These are phyloP conservation scores for Zaprionus camerounensis DNA, from an alignment of 1,140 invertebrate genomes.

Conservation along the genomic window DNA sequence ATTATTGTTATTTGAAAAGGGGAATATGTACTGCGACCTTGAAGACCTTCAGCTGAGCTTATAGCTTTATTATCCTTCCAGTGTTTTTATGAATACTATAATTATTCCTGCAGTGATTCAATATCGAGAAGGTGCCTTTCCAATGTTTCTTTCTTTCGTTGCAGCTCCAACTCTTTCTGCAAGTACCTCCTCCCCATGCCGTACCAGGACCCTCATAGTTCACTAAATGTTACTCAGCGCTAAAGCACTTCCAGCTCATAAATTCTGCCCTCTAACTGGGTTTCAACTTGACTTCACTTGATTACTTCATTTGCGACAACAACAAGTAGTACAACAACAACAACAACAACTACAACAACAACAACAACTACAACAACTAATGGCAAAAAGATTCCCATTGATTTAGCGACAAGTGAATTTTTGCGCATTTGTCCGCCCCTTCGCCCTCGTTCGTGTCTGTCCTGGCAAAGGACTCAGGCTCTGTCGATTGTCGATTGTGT, in stretches of 20 bases:
- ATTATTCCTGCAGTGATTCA: too few species aligned
- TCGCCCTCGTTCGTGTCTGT: background rate
- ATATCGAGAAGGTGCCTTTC: background rate
- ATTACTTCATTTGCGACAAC: slow-evolving; percentile 51
- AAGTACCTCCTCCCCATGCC: background rate
- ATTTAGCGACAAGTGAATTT: slow-evolving; percentile 79
- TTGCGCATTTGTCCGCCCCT: slow-evolving; percentile 30
- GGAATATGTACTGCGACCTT: too few species aligned
- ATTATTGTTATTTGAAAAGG: too few species aligned
- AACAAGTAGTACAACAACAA: slow-evolving; percentile 3
- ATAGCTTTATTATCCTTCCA: too few species aligned
- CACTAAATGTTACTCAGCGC: background rate
- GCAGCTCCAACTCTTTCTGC: background rate
- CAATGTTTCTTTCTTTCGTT: background rate
- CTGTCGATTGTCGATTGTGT: slow-evolving; percentile 53
- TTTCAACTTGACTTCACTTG: slow-evolving; percentile 53
- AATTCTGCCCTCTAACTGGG: slow-evolving; percentile 56
- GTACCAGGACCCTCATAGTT: slow-evolving; percentile 1
- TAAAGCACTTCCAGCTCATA: slow-evolving; percentile 66
- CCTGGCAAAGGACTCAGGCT: slow-evolving; percentile 6
- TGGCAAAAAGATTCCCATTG: slow-evolving; percentile 78
- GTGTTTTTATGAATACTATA: too few species aligned
- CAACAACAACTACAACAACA: slow-evolving; percentile 4
- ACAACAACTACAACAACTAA: slow-evolving; percentile 50
- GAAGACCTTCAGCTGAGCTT: too few species aligned